Evolutionary conservation across 2,888 invertebrate genomes (phyloP), one percentile per base, ranked within the genome.

Genomic region (Drosophila merina): DNA sequence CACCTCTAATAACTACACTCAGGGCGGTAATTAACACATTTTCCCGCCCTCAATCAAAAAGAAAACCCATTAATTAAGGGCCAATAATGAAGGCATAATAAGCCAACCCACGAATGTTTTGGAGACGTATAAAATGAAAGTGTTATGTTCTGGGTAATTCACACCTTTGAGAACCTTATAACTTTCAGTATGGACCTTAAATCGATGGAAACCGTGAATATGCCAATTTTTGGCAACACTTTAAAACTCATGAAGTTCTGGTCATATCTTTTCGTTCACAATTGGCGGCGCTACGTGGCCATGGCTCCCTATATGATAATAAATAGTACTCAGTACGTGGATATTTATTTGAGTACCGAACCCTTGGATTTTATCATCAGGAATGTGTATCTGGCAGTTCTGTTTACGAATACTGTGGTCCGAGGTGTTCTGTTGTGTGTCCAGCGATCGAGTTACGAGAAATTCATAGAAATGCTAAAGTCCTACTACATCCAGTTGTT

Each of bases 281-380:
- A 90, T 52, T 90, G 89, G 89, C 83, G 89, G 0, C 80, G 89
- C n/a, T 90, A 90, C 66, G 60, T 85, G 20, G 84, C 89, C 4
- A 62, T 89, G 47, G 76, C 73, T 6, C 86, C 89, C 0, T 88
- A 64, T 3, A 20, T 68, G 0, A 30, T 88, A 3, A 66, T 90
- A 14, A 89, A 80, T 50, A 40, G 62, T 0, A 75, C 85, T 0
- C 89, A 90, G 48, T 83, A 87, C 59, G 69, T 81, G 68, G 90
- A 90, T 51, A 79, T 90, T 36, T 88, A 86, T 47, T 38, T 77
- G 25, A 89, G 82, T 40, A 77, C 74, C 0, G 86, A 89, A n/a
- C 62, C 86, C 0, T 36, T 89, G 30, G 87, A 87, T 25, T 82
- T 75, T 1, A 80, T 86, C 20, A 85, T 90, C 12, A 77, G 89